A percentile compares a stretch with the other conserved stretches of the same genome.
phyloP scores from a whole-genome alignment of 2,113 vertebrate genomes.

The Nansenia antarctica region DNA sequence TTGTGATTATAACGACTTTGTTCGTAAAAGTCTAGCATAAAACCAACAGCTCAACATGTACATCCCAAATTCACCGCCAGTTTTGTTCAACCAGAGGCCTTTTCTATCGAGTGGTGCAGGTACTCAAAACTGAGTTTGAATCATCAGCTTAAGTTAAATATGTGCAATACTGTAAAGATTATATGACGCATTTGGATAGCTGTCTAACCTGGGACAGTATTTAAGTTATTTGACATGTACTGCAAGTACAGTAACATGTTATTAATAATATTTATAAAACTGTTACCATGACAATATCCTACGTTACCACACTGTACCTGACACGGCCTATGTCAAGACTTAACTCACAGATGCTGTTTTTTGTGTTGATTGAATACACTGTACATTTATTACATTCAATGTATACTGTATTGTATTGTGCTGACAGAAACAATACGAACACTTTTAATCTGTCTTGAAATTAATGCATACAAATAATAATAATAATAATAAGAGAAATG shows the following conservation, averaged over 20 bases:
- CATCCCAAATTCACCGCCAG: not conserved
- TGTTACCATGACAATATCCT: slow-evolving; percentile 2
- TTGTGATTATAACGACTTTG: not conserved
- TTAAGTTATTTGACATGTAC: slow-evolving; percentile 29
- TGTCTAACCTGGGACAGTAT: slow-evolving; percentile 25
- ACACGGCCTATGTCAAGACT: slow-evolving; percentile 19
- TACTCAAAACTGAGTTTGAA: slow-evolving; percentile 19
- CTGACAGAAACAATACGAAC: slow-evolving; percentile 45
- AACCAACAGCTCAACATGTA: not conserved
- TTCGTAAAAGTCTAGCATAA: not conserved
- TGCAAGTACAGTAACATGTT: slow-evolving; percentile 32
- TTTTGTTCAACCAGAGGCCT: slow-evolving; percentile 27
- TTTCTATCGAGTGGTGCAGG: slow-evolving; percentile 30
- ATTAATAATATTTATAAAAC: slow-evolving; percentile 6
- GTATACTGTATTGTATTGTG: slow-evolving; percentile 58
- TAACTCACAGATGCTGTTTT: slow-evolving; percentile 31
- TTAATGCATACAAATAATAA: slow-evolving; percentile 28
- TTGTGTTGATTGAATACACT: slow-evolving; percentile 60
- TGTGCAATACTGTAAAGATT: slow-evolving; percentile 69
- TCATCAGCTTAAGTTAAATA: slow-evolving; percentile 28
- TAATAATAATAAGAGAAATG: not conserved
- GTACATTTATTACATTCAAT: slow-evolving; percentile 52
- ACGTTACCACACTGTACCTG: slow-evolving; percentile 22
- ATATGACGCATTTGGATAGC: slow-evolving; percentile 24
- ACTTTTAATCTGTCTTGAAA: slow-evolving; percentile 51